Evolutionary conservation across 37 sponge, comb jelly and placozoan species (phyloP).

Genomic region (Beroe ovata): DNA sequence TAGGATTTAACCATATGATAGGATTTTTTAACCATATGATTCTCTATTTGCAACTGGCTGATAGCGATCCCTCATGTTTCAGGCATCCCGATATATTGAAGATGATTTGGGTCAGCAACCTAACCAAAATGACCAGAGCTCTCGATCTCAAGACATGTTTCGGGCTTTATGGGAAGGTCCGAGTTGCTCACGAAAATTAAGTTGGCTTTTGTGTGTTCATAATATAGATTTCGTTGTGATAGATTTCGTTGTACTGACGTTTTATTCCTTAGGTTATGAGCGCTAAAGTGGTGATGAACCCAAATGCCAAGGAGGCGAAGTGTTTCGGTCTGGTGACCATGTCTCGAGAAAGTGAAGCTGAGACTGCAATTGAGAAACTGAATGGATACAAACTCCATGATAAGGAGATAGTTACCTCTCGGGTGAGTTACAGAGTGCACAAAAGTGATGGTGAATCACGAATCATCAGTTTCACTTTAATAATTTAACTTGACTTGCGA

Average conservation of each 20-base stretch:
- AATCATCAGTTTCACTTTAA: too few relatives aligned
- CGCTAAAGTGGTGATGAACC: constrained; percentile 64
- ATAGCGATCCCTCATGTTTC: too few relatives aligned
- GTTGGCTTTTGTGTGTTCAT: too few relatives aligned
- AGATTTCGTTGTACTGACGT: background rate
- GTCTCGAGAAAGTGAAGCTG: constrained; percentile 39
- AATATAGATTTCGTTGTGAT: background rate
- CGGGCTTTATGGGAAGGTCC: constrained; percentile 55
- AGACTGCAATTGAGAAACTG: constrained; percentile 12
- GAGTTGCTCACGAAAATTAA: too few relatives aligned
- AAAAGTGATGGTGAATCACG: too few relatives aligned
- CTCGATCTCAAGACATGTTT: constrained; percentile 64
- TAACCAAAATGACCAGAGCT: constrained; percentile 38
- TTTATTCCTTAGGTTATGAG: constrained; percentile 31
- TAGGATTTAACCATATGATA: too few relatives aligned
- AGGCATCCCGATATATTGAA: constrained; percentile 65
- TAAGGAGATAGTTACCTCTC: constrained; percentile 18
- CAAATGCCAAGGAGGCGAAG: constrained; percentile 56
- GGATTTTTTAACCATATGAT: too few relatives aligned
- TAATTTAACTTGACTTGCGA: too few relatives aligned
- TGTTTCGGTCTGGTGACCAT: constrained; percentile 65
- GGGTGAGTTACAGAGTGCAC: too few relatives aligned
- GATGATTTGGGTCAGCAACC: constrained; percentile 64
- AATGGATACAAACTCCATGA: constrained; percentile 39
- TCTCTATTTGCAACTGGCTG: too few relatives aligned